Evolutionary conservation across 2,888 invertebrate genomes (phyloP), one percentile per base, ranked within the genome.

Genomic region (Phaedon cochleariae): DNA sequence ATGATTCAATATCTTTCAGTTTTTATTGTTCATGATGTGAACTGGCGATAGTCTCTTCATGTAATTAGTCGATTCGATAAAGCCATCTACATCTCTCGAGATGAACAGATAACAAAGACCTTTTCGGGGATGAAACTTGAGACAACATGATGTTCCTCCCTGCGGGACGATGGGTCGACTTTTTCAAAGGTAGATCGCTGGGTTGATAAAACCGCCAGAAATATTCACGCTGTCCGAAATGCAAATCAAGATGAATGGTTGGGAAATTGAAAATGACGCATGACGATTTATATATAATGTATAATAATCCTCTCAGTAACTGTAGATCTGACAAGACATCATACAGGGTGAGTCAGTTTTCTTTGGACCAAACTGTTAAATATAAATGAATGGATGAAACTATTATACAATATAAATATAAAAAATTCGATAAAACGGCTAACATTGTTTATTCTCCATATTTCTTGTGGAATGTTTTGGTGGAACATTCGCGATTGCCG

Each of bases 81-180:
- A 41, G 41, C 41, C 41, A n/a, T 41, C 41, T 41, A 41, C 7
- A 26, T 7, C 3, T 26, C 26, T 26, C 26, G 26, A 54, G 57
- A 57, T 57, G 57, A 37, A 26, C 26, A 57, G 57, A 57, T 57
- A 57, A 46, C n/a, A n/a, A 22, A 9, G 57, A 15, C 57, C 26
- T 41, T 20, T 26, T 54, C 26, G 31, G 62, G 57, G 62, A 62
- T 64, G 69, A 69, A 66, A 69, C 61, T 48, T 55, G 66, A 69
- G 67, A 62, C 41, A 59, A 55, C 49, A 62, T 59, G 60, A 62
- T 68, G n/a, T n/a, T n/a, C 63, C 49, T 65, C 48, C 64, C 37
- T 62, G 62, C 67, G 67, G 62, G 64, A 21, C 57, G 63, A 64
- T 61, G 59, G 64, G 64, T 46, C 68, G 34, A 65, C 64, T 64